phyloP scores from a whole-genome alignment of 2,797 vertebrate species.

The Phataginus tetradactyla region DNA sequence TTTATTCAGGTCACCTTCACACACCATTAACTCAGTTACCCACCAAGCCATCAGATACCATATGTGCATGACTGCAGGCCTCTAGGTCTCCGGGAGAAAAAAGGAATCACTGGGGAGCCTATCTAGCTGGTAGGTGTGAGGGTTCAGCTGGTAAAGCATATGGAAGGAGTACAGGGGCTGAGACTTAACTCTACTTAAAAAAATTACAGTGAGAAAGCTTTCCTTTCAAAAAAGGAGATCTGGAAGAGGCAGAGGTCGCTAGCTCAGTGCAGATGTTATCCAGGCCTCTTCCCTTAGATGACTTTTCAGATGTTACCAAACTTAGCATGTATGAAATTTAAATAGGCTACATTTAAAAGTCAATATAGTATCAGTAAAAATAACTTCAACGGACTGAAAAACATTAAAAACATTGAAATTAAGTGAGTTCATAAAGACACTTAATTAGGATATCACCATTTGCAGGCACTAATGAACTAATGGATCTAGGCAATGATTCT shows the following conservation, averaged over 20 bases:
- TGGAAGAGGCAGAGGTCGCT: constrained; percentile 30
- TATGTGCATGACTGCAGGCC: constrained; percentile 37
- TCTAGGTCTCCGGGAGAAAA: constrained; percentile 17
- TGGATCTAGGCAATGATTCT: background rate
- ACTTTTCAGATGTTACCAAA: background rate
- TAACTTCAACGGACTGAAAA: background rate
- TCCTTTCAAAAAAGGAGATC: constrained; percentile 38
- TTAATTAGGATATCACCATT: background rate
- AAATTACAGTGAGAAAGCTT: constrained; percentile 52
- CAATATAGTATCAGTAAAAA: background rate
- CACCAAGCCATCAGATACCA: constrained; percentile 53
- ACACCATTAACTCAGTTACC: constrained; percentile 64
- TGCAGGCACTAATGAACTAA: constrained; percentile 24
- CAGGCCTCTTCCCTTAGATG: background rate
- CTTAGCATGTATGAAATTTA: constrained; percentile 19
- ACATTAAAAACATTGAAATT: constrained; percentile 5
- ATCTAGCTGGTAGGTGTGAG: constrained; percentile 39
- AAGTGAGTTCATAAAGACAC: background rate
- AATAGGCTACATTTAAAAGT: constrained; percentile 28
- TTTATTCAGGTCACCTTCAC: constrained; percentile 69
- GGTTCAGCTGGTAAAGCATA: constrained; percentile 64
- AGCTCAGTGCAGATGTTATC: background rate
- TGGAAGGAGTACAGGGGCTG: constrained; percentile 6
- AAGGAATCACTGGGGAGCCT: constrained; percentile 54
- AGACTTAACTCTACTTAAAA: background rate